Evolutionary conservation across 2,888 invertebrate genomes (phyloP), one percentile per base, ranked within the genome.

Genomic region (Cryptus viduatorius): DNA sequence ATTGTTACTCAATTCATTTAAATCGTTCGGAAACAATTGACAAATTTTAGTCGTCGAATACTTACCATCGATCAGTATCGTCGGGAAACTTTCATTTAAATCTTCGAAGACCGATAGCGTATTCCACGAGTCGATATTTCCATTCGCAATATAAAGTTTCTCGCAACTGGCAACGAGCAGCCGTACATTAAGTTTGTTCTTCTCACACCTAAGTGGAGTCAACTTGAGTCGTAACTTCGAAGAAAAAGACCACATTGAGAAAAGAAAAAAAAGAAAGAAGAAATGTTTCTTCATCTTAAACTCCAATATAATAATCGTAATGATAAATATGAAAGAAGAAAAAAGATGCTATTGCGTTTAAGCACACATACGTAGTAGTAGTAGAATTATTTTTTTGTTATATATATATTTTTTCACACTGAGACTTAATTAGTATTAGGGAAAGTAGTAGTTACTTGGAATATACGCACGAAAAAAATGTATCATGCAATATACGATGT

Each of bases 41-140:
- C 37, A 37, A 37, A 37, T 4, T 37, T 7, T 37, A 37, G 48
- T 37, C 24, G 16, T 72, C 56, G 37, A 8, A 42, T 44, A 56
- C 19, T 82, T 88, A 92, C 92, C 92, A 24, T 89, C 87, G 14
- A 93, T 91, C 5, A 92, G 72, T 72, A 93, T 91, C 5, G 92
- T 89, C 0, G 91, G 91, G 0, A 92, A 88, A 0, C 24, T 75
- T 46, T 87, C 75, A 73, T 91, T 91, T 31, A 92, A 85, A 88
- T 95, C 94, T 87, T 94, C 91, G 10, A 95, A 90, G 19, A 95
- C 90, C 12, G 95, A 94, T 1, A 96, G 91, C 44, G 92, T 92
- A 87, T 95, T 95, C 95, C 95, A 96, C 1, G 96, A 96, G 90
- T 96, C 96, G 69, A 95, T 89, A 50, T 95, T 94, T 4, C 96